These are phyloP conservation scores for Platanista minor DNA, from an alignment of 2,113 vertebrate species.

Conservation along the genomic window DNA sequence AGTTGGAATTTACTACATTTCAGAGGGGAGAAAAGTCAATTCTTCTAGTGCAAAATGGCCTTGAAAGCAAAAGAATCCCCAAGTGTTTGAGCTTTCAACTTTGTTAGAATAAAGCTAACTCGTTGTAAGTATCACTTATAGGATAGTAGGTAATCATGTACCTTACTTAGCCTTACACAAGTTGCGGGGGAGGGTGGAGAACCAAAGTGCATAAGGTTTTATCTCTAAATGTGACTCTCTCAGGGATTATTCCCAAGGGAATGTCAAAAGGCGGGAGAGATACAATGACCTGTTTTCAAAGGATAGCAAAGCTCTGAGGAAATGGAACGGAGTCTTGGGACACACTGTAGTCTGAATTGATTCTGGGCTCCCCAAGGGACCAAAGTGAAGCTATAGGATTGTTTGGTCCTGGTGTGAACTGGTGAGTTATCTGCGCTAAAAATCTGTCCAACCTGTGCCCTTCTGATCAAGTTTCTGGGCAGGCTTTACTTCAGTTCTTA, in stretches of 20 bases:
- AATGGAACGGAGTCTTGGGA: background rate
- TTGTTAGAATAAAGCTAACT: background rate
- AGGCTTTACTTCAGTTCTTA: background rate
- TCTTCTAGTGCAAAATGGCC: background rate
- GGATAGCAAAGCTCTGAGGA: background rate
- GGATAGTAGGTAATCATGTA: too few relatives aligned
- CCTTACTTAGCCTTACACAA: background rate
- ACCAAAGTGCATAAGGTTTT: too few relatives aligned
- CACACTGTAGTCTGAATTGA: background rate
- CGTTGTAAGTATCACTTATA: background rate
- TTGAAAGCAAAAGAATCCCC: background rate
- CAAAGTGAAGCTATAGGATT: background rate
- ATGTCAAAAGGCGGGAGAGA: background rate
- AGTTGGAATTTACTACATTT: background rate
- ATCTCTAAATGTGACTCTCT: background rate
- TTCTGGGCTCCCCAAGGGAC: background rate
- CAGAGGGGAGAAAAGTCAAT: background rate
- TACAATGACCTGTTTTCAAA: background rate
- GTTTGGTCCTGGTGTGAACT: background rate
- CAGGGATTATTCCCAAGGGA: background rate
- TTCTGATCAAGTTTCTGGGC: background rate
- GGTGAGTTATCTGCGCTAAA: background rate
- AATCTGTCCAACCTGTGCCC: background rate
- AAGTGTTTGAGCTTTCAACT: background rate
- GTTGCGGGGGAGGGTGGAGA: background rate